These are phyloP conservation scores for Cyprinodon diabolis DNA, from an alignment of 2,797 vertebrate genomes.

Conservation along the genomic window DNA sequence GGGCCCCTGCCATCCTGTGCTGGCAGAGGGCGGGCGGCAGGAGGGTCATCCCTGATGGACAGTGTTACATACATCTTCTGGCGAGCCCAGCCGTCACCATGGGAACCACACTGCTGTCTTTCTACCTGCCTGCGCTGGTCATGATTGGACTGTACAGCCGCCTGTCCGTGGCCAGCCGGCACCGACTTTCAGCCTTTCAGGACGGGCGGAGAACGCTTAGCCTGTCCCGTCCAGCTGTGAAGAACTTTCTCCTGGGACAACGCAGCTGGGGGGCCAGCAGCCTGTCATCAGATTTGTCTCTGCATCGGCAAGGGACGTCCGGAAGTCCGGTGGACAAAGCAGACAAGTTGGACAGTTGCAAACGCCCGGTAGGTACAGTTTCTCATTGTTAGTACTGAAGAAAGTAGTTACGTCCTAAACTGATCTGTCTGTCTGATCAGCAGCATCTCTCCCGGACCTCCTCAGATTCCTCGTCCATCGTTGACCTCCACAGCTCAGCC, in stretches of 20 bases:
- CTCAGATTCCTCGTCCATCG: slow-evolving; percentile 18
- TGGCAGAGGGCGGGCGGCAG: slow-evolving; percentile 86
- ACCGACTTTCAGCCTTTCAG: slow-evolving; percentile 68
- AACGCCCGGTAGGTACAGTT: neutral
- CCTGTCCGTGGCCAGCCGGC: slow-evolving; percentile 86
- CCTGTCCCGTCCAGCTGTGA: slow-evolving; percentile 5
- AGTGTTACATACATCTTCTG: slow-evolving; percentile 90
- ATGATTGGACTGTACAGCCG: slow-evolving; percentile 89
- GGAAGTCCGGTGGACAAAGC: slow-evolving; percentile 10
- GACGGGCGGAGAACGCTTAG: neutral
- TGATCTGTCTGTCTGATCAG: neutral
- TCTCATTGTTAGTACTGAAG: neutral
- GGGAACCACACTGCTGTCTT: slow-evolving; percentile 87
- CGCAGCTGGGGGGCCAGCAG: slow-evolving; percentile 29
- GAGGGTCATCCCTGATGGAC: slow-evolving; percentile 78
- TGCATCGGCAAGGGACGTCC: slow-evolving; percentile 32
- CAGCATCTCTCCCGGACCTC: neutral
- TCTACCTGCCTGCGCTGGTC: slow-evolving; percentile 89
- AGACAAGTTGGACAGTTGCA: neutral
- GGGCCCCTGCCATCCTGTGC: slow-evolving; percentile 90
- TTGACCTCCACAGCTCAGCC: slow-evolving; percentile 27
- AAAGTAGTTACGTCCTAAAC: neutral
- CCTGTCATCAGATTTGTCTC: slow-evolving; percentile 18
- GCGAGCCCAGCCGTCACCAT: slow-evolving; percentile 88
- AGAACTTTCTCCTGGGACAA: slow-evolving; percentile 24